Evolutionary conservation across 2,888 invertebrate species (phyloP).

Genomic region (Perithous albicinctus): DNA sequence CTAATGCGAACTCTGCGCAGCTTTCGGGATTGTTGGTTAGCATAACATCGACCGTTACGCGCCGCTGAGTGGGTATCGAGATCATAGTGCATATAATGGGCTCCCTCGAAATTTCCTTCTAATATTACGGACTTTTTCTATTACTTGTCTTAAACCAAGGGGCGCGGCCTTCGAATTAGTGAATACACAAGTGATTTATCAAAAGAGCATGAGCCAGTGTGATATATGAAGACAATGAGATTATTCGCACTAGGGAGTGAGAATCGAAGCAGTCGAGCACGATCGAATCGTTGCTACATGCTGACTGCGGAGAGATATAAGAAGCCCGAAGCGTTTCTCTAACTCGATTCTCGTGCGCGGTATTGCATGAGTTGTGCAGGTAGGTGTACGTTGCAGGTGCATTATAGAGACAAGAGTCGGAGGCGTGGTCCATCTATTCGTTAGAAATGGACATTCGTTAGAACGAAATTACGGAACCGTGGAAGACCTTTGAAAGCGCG

Average conservation of each 20-base stretch:
- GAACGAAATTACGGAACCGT: constrained; percentile 68
- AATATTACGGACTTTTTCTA: constrained; percentile 18
- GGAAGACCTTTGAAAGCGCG: constrained; percentile 70
- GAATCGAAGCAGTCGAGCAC: constrained; percentile 35
- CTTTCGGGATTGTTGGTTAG: too few relatives aligned
- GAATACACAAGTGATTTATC: constrained; percentile 50
- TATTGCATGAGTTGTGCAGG: constrained; percentile 46
- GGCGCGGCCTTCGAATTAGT: constrained; percentile 38
- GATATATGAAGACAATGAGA: constrained; percentile 59
- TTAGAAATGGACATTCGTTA: constrained; percentile 78
- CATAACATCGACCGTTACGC: too few relatives aligned
- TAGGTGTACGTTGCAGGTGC: constrained; percentile 77
- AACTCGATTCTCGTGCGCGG: constrained; percentile 35
- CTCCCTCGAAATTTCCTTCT: constrained; percentile 26
- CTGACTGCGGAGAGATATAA: constrained; percentile 40
- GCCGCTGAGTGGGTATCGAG: too few relatives aligned
- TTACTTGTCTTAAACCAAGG: background rate
- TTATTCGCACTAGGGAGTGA: constrained; percentile 54
- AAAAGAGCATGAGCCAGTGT: background rate
- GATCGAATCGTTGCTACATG: constrained; percentile 32
- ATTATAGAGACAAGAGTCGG: constrained; percentile 70
- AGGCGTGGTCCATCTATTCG: constrained; percentile 81
- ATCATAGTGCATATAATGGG: too few relatives aligned
- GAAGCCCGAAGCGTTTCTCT: constrained; percentile 57
- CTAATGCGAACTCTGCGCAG: too few relatives aligned